Percentiles rank a stretch among this genome's conserved stretches.
These are phyloP conservation scores for Dromaius novaehollandiae DNA, from an alignment of 2,113 vertebrate species.

Conservation along the genomic window DNA sequence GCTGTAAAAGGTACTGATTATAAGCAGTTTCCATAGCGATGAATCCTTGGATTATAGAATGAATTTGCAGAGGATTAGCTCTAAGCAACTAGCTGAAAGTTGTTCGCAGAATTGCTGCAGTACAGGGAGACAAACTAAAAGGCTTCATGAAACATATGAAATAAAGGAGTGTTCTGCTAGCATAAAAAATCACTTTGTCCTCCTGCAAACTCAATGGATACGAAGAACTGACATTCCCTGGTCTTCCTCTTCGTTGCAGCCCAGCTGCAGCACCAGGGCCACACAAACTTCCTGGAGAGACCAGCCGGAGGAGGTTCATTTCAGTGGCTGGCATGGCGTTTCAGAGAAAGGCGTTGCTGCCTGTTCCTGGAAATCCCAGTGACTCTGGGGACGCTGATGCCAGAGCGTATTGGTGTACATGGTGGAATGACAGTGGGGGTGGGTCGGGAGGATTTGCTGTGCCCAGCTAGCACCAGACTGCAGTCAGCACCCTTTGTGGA, in stretches of 20 bases:
- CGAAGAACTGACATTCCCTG: neutral
- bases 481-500: neutral
- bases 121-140: neutral
- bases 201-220: neutral
- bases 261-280: neutral
- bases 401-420: neutral
- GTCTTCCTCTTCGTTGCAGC: neutral
- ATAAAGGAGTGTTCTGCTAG: neutral
- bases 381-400: neutral
- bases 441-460: too few species aligned
- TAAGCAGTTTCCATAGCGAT: slow-evolving; percentile 77
- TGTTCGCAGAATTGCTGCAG: neutral
- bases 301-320: neutral
- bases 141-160: neutral
- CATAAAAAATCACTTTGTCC: neutral
- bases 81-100: slow-evolving; percentile 54
- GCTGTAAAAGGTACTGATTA: slow-evolving; percentile 69
- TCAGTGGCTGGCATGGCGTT: neutral
- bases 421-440: neutral
- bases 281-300: neutral
- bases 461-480: neutral
- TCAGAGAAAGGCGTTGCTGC: neutral
- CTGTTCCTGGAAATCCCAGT: neutral
- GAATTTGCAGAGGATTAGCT: slow-evolving; percentile 72
- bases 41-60: slow-evolving; percentile 59